A percentile compares a stretch with the other conserved stretches of the same genome.
Conservation (phyloP, 2,797 vertebrate species). For the Eulemur coronatus region DNA sequence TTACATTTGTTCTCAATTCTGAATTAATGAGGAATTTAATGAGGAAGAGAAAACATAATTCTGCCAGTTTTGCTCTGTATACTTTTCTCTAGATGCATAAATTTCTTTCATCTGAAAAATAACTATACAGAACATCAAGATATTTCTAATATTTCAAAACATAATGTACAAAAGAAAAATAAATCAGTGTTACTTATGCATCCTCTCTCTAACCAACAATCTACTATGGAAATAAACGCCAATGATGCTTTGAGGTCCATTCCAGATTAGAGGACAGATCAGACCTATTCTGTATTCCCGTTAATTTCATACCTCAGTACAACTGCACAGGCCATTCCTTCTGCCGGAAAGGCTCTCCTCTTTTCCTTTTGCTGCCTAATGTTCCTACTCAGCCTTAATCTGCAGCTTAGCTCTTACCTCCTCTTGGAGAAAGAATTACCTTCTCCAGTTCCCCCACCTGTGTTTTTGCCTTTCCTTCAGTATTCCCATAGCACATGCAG, state of each 20-base stretch:
- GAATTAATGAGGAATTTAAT: conserved; percentile 75
- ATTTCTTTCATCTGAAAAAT: conserved; percentile 55
- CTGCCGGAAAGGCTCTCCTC: not conserved
- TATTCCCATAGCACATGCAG: too few species aligned
- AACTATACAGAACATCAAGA: conserved; percentile 39
- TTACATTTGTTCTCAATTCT: conserved; percentile 60
- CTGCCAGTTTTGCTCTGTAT: conserved; percentile 60
- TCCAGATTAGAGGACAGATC: not conserved
- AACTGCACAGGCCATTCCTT: not conserved
- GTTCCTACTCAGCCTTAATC: not conserved
- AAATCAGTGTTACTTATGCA: conserved; percentile 22
- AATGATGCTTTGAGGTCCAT: not conserved
- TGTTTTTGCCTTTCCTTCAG: not conserved
- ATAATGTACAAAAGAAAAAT: conserved; percentile 42
- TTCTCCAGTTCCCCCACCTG: not conserved
- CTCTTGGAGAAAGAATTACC: not conserved
- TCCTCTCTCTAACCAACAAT: not conserved
- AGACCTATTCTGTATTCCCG: not conserved
- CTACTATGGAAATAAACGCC: not conserved
- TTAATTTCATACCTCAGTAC: not conserved
- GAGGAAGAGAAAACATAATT: conserved; percentile 73
- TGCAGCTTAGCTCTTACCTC: not conserved
- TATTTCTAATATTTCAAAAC: conserved; percentile 64
- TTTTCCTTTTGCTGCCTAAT: not conserved
- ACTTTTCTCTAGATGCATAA: conserved; percentile 60